Conservation (phyloP, 2,888 invertebrate genomes). For the Athetis lepigone region DNA sequence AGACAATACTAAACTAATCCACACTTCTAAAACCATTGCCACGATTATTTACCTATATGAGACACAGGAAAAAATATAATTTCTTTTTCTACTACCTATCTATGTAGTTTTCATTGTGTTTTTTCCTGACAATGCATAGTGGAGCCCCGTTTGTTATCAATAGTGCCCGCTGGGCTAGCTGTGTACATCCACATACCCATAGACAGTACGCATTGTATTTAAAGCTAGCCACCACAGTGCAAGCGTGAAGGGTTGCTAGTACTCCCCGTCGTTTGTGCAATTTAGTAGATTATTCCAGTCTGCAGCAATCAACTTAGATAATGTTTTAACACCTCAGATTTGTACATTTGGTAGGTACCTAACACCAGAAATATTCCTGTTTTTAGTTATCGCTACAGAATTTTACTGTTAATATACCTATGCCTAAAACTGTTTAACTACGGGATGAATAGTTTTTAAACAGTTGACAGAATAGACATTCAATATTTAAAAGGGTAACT, state of each 20-base stretch:
- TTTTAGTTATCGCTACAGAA: background rate
- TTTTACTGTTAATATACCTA: too few relatives aligned
- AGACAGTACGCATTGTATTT: constrained; percentile 42
- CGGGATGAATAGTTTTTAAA: background rate
- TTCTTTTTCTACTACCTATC: constrained; percentile 19
- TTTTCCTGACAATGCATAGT: constrained; percentile 47
- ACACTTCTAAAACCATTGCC: constrained; percentile 3
- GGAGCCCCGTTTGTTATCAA: constrained; percentile 46
- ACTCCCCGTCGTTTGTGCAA: constrained; percentile 45
- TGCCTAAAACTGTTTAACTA: constrained; percentile 5
- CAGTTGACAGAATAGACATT: background rate
- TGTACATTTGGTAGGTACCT: background rate
- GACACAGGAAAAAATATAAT: constrained; percentile 17
- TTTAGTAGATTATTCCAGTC: constrained; percentile 49
- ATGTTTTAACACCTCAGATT: constrained; percentile 9
- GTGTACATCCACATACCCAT: background rate
- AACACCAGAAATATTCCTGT: background rate
- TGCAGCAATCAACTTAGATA: constrained; percentile 11
- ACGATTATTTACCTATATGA: constrained; percentile 19
- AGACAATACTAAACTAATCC: background rate
- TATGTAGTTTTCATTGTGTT: constrained; percentile 40
- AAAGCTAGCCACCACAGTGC: constrained; percentile 44
- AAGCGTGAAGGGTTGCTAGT: constrained; percentile 48
- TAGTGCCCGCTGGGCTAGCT: constrained; percentile 45
- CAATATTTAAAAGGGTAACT: constrained; percentile 1